Base-by-base conservation (phyloP, 2,888 invertebrate species). In the Standfussiana lucernea region DNA sequence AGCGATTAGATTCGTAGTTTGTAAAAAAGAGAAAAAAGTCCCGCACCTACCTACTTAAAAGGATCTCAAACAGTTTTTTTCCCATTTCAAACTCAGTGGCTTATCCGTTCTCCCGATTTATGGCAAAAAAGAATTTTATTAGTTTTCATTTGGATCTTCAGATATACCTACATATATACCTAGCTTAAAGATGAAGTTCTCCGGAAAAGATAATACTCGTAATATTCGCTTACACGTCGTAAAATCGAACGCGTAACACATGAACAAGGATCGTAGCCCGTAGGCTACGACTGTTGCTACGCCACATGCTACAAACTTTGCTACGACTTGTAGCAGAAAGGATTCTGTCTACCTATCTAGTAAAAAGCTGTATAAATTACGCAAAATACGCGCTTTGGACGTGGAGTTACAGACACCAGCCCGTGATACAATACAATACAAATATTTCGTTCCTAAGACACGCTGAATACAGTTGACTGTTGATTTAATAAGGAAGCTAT, bases 401-500 rank as follows among this genome's bases (percentile, higher is more conserved):
- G n/a, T n/a, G n/a, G n/a, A n/a, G n/a, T n/a, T n/a, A n/a, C n/a
- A n/a, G n/a, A n/a, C n/a, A n/a, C n/a, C n/a, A n/a, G n/a, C n/a
- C n/a, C n/a, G n/a, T n/a, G n/a, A n/a, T n/a, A n/a, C n/a, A n/a
- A n/a, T n/a, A n/a, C n/a, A n/a, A n/a, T n/a, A n/a, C n/a, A n/a
- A 3, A 47, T 47, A 81, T 42, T 50, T 50, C 18, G n/a, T 67
- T 77, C 28, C 11, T 42, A 35, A 32, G 32, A 61, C 42, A 24
- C 15, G n/a, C 42, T 53, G 40, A 72, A 66, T 56, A 40, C 18
- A 28, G 40, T 59, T 21, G 2, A 3, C 35, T 50, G 32, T 37
- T 74, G 35, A 67, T 75, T 74, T 66, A 73, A 73, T 76, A 24
- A 50, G 59, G 45, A 65, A 67, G n/a, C 53, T 61, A 82, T 76